These are phyloP conservation scores for Phrynocephalus guinanensis DNA, from an alignment of 2,797 vertebrate genomes.

Conservation along the genomic window DNA sequence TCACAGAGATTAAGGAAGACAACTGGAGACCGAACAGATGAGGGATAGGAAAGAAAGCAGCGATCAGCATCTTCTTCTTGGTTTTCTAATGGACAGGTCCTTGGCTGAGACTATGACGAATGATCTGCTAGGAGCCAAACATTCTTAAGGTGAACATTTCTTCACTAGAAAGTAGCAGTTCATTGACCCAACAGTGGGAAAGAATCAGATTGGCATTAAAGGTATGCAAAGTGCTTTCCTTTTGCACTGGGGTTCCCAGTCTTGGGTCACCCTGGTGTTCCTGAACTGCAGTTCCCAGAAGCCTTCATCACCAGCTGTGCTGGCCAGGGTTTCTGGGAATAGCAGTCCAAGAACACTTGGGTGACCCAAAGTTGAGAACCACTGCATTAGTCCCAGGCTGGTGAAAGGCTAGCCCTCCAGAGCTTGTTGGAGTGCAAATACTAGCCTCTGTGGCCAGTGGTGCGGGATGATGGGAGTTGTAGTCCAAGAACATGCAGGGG, in stretches of 20 bases:
- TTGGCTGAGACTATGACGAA: constrained; percentile 30
- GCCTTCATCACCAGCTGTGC: too few relatives aligned
- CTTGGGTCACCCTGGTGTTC: not conserved
- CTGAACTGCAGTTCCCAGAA: not conserved
- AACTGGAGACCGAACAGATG: constrained; percentile 4
- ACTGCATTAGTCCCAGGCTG: not conserved
- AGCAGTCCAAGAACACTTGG: not conserved
- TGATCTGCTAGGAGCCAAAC: not conserved
- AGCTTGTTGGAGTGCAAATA: too few relatives aligned
- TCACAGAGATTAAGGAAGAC: constrained; percentile 53
- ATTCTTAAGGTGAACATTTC: constrained; percentile 52
- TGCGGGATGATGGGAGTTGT: too few relatives aligned
- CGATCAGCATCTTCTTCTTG: constrained; percentile 13
- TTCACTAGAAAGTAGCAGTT: constrained; percentile 16
- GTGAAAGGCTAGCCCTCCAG: too few relatives aligned
- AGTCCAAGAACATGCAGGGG: too few relatives aligned
- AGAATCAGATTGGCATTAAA: constrained; percentile 32
- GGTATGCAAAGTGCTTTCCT: not conserved
- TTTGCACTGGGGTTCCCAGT: not conserved
- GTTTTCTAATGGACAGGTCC: constrained; percentile 41
- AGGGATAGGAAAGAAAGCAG: constrained; percentile 25
- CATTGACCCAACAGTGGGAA: constrained; percentile 27
- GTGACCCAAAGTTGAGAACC: not conserved
- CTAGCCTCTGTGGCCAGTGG: too few relatives aligned
- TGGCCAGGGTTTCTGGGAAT: not conserved